A percentile compares a stretch with the other conserved stretches of the same genome.
Evolutionary conservation across 2,888 invertebrate genomes (phyloP).

Genomic region (Drosophila kambysellisi): DNA sequence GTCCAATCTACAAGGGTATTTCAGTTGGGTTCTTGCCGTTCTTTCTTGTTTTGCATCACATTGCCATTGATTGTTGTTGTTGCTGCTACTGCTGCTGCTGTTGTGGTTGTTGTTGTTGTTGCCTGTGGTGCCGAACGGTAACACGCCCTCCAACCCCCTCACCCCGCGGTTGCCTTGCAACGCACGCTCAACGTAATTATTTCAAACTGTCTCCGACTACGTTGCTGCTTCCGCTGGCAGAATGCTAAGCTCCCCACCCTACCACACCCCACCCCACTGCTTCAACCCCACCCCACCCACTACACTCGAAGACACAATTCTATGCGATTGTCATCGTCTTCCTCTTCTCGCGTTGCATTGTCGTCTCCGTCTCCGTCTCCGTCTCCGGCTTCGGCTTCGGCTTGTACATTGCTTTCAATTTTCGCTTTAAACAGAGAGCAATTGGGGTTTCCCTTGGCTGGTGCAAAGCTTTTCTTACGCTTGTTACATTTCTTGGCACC

Average conservation of each 20-base stretch:
- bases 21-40: not conserved
- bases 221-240: conserved; percentile 62
- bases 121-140: conserved; percentile 34
- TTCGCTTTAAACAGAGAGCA: conserved; percentile 30
- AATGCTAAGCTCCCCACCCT: conserved; percentile 32
- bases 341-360: conserved; percentile 33
- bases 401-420: conserved; percentile 25
- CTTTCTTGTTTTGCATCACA: conserved; percentile 27
- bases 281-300: too few relatives aligned
- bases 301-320: not conserved
- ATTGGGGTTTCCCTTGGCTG: conserved; percentile 46
- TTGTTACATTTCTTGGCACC: conserved; percentile 65
- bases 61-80: conserved; percentile 49
- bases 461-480: conserved; percentile 68
- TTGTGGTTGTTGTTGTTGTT: conserved; percentile 18
- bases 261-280: too few relatives aligned
- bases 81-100: conserved; percentile 10
- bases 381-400: conserved; percentile 13
- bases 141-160: conserved; percentile 4
- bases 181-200: conserved; percentile 67
- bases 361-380: conserved; percentile 16
- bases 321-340: not conserved
- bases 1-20: not conserved
- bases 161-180: not conserved
- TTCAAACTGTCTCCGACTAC: conserved; percentile 71